A percentile compares a stretch with the other conserved stretches of the same genome.
Conservation (phyloP, 2,797 vertebrate species). For the Sparidentex hasta region DNA sequence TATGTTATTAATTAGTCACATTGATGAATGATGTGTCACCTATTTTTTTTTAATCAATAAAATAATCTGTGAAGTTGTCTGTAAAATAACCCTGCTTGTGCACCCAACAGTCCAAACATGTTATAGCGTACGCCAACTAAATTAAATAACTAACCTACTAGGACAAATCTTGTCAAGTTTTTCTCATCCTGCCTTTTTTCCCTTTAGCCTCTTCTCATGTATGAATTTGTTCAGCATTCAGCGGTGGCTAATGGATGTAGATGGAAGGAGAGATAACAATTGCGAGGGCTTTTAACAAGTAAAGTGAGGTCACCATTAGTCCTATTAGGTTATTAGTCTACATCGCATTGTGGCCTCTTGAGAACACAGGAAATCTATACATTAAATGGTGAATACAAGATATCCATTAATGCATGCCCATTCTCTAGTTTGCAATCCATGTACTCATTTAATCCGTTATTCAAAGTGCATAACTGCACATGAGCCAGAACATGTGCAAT, state of each 20-base stretch:
- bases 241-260: neutral
- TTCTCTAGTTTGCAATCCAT: constrained; percentile 19
- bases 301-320: neutral
- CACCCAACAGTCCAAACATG: no score
- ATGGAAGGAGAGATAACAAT: neutral
- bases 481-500: constrained; percentile 7
- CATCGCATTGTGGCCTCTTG: neutral
- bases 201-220: neutral
- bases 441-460: constrained; percentile 7
- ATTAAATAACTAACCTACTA: neutral
- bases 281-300: constrained; percentile 1
- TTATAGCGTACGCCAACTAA: neutral
- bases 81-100: neutral
- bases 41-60: neutral
- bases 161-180: neutral
- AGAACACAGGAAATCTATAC: constrained; percentile 3
- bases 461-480: constrained; percentile 28
- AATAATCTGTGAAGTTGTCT: no score
- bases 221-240: neutral
- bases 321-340: neutral
- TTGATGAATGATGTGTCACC: neutral
- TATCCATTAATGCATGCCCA: constrained; percentile 13
- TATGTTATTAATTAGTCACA: neutral
- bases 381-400: constrained; percentile 14
- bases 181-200: neutral